phyloP scores from a whole-genome alignment of 2,113 vertebrate genomes.

The Tiliqua scincoides region DNA sequence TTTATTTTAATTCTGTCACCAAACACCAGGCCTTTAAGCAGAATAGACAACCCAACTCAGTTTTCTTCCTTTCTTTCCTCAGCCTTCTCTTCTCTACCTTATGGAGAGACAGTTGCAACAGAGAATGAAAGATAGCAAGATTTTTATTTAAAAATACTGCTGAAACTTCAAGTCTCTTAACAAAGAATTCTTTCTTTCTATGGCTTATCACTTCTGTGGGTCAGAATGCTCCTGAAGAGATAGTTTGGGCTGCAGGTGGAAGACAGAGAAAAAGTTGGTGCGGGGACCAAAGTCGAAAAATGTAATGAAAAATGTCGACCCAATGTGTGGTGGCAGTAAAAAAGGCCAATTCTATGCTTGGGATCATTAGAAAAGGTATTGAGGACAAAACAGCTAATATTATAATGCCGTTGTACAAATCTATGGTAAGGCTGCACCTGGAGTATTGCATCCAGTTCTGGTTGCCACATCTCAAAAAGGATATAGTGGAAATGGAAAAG shows the following conservation, averaged over 20 bases:
- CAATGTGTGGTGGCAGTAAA: no score
- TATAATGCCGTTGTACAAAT: no score
- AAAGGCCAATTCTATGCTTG: no score
- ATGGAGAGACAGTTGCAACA: conserved; percentile 62
- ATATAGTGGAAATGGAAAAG: no score
- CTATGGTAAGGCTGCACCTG: no score
- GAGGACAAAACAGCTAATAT: no score
- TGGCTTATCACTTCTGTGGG: conserved; percentile 72
- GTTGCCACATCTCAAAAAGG: no score
- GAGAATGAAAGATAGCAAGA: conserved; percentile 58
- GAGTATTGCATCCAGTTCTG: no score
- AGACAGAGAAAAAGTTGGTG: background rate
- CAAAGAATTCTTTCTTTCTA: conserved; percentile 79
- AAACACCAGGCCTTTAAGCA: conserved; percentile 46
- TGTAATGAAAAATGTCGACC: no score
- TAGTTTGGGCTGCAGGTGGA: no score
- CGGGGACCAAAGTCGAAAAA: background rate
- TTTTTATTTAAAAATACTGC: conserved; percentile 64
- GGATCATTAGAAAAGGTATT: no score
- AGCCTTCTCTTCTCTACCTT: conserved; percentile 50
- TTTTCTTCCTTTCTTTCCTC: conserved; percentile 57
- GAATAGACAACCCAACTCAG: conserved; percentile 34
- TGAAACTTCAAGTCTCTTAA: conserved; percentile 65
- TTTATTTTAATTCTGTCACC: conserved; percentile 60
- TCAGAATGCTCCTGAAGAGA: conserved; percentile 45